Base-by-base conservation (phyloP, 2,113 vertebrate genomes). In the Ovis canadensis region DNA sequence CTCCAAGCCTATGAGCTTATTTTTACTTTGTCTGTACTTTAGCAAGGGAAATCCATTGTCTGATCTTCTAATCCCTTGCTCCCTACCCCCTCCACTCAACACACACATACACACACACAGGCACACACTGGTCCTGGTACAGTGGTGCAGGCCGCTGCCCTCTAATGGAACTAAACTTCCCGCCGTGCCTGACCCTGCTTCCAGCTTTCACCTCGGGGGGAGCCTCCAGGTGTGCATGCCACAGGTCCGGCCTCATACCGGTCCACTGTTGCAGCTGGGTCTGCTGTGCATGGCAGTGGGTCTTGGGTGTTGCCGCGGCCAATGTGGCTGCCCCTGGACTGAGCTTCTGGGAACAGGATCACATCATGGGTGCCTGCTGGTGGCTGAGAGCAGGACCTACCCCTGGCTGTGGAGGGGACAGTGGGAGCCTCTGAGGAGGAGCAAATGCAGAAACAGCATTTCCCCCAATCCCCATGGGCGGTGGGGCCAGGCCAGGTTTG, bases 231-330 rank as follows among this genome's bases (percentile, higher is more conserved):
- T 8, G 15, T 0, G 1, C 14, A 3, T 0, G 4, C 27, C 1
- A 0, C 25, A 48, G 25, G 31, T 17, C 3, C 15, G 95, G 43
- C 16, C n/a, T 78, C 48, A 1, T 3, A 21, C 11, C 1, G 13
- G 78, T 33, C n/a, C 43, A 6, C 45, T 5, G 62, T 6, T 19
- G 5, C 9, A n/a, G 67, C 45, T 1, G 33, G 60, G 81, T 29
- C 40, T 13, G 90, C 5, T 0, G 12, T 0, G 33, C 14, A 0
- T 0, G 2, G 14, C 8, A 29, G 9, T 2, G 5, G 27, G 36
- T 36, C 33, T 6, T 43, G 31, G 74, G 19, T 17, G 52, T 40
- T 0, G 0, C 5, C 1, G 2, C 0, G 3, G 55, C 60, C 3
- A 4, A 16, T 6, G 0, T 15, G 77, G 62, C 43, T 64, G 7